These are phyloP conservation scores for Chondrosia reniformis DNA, from an alignment of 37 sponge, comb jelly and placozoan genomes.

Conservation along the genomic window DNA sequence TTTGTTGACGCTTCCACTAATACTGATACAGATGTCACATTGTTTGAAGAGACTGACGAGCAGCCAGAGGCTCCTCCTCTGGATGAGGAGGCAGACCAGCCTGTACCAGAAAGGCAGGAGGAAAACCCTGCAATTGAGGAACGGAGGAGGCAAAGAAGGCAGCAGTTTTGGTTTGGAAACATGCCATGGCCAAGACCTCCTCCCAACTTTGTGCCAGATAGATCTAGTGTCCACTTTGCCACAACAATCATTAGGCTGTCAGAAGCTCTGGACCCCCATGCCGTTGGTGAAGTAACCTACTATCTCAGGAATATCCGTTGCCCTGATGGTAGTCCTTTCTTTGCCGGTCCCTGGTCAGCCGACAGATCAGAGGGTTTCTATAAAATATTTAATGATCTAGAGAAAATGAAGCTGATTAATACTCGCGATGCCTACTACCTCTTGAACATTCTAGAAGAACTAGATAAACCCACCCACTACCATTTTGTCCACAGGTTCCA, in stretches of 20 bases:
- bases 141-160: background rate
- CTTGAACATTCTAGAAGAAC: background rate
- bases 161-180: background rate
- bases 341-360: background rate
- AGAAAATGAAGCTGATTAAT: background rate
- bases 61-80: background rate
- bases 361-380: background rate
- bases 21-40: background rate
- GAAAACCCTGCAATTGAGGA: background rate
- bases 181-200: background rate
- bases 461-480: background rate
- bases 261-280: background rate
- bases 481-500: background rate
- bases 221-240: background rate
- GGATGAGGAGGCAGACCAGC: background rate
- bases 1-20: background rate
- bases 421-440: background rate
- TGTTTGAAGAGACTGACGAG: background rate
- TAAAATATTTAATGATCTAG: background rate
- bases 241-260: background rate
- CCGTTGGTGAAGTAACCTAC: background rate
- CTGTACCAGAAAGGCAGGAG: background rate
- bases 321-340: conserved; percentile 1
- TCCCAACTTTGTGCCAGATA: background rate
- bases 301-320: background rate